Evolutionary conservation across 2,797 vertebrate genomes (phyloP), one percentile per base, ranked within the genome.

Genomic region (Sebastiscus tertius): DNA sequence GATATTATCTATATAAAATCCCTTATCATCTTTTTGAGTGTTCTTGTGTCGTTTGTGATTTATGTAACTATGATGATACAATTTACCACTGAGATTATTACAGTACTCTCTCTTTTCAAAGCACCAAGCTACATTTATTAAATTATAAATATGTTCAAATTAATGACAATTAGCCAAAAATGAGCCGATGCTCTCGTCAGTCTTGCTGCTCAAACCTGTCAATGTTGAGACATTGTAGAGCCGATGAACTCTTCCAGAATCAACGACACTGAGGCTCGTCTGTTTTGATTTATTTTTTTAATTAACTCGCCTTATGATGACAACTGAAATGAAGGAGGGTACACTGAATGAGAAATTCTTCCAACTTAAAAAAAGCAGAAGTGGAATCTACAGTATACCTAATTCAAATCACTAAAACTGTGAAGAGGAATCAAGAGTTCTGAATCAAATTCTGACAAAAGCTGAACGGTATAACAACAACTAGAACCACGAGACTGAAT

Each of bases 301-400:
- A 86, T 89, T 67, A 89, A 88, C 34, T 88, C 77, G 84, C 67
- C 60, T 84, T 63, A 81, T 79, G 76, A 85, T 89, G 86, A 88
- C 87, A 87, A 90, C 49, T 82, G 16, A 91, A 94, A 91, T 79
- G 20, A 91, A 87, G 81, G 62, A 70, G 52, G 67, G 34, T 55
- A 89, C 86, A 78, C 64, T 61, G 59, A 90, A 74, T 72, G 75
- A 86, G 68, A 83, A 72, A 65, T 72, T 73, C 34, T 82, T 83
- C 29, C 33, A 82, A 82, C 61, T 39, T 78, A n/a, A 82, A 86
- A 80, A 85, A 14, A 13, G 31, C 56, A 87, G 54, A 70, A 75
- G 27, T 54, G 36, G 69, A 39, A 66, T 78, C 24, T 33, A 75
- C 33, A 79, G 29, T 22, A 52, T 67, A 24, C 69, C 39, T 71